phyloP scores from a whole-genome alignment of 2,797 vertebrate genomes.

The Morus bassanus region DNA sequence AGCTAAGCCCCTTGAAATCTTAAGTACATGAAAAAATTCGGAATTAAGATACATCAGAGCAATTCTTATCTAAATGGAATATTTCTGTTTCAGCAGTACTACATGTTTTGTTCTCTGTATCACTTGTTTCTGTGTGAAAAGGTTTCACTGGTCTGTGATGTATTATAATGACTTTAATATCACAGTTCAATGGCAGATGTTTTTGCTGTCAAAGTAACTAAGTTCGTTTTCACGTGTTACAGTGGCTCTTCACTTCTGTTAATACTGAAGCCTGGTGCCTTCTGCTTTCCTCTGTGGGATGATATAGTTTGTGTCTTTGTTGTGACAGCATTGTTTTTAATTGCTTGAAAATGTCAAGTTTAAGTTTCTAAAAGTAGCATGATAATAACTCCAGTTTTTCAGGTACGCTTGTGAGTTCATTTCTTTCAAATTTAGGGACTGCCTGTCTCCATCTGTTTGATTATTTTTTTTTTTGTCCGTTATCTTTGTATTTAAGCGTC shows the following conservation, averaged over 20 bases:
- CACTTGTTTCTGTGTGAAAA: not conserved
- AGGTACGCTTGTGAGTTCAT: not conserved
- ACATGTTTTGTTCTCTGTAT: not conserved
- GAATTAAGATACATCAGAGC: not conserved
- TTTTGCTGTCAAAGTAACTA: conserved; percentile 12
- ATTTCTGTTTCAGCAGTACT: not conserved
- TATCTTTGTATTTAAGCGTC: not conserved
- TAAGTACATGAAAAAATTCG: not conserved
- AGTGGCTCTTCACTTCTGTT: conserved; percentile 3
- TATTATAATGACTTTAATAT: conserved; percentile 2
- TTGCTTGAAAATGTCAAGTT: conserved; percentile 2
- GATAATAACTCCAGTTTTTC: not conserved
- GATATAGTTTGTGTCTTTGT: conserved; percentile 19
- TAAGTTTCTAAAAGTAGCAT: not conserved
- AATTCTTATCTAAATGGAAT: not conserved
- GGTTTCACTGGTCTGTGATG: not conserved
- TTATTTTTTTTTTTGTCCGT: not conserved
- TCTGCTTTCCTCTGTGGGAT: conserved; percentile 4
- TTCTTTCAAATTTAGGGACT: not conserved
- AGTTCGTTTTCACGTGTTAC: conserved; percentile 31
- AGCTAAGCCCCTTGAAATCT: not conserved
- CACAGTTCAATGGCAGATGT: not conserved
- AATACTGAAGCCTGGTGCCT: not conserved
- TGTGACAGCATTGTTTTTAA: conserved; percentile 18
- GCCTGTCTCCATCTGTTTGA: not conserved